Evolutionary conservation across 2,797 vertebrate species (phyloP).

Genomic region (Melanotaenia trifasciata): DNA sequence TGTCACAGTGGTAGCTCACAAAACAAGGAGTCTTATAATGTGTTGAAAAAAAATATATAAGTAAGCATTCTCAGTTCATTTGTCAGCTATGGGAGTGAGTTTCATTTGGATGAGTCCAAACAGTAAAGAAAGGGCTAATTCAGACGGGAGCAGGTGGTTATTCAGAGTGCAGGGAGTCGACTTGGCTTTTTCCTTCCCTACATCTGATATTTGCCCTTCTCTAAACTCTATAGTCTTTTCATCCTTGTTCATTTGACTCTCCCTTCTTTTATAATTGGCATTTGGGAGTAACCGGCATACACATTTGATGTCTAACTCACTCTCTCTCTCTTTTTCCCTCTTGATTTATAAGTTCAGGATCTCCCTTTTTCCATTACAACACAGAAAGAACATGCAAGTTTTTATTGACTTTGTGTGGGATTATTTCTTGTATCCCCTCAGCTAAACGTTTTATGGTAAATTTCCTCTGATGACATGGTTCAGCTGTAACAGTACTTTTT

Average conservation of each 20-base stretch:
- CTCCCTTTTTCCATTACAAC: conserved; percentile 24
- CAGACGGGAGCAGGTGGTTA: conserved; percentile 77
- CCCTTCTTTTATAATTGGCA: conserved; percentile 71
- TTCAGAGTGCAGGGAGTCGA: conserved; percentile 57
- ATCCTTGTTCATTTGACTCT: conserved; percentile 51
- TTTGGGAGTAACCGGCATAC: conserved; percentile 56
- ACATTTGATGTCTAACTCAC: conserved; percentile 59
- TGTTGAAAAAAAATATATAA: conserved; percentile 55
- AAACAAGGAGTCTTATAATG: conserved; percentile 65
- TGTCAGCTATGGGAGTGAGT: conserved; percentile 68
- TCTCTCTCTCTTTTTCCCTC: conserved; percentile 29
- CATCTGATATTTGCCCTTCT: conserved; percentile 66
- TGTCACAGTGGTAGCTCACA: conserved; percentile 44
- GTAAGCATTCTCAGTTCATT: conserved; percentile 64
- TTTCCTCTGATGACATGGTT: conserved; percentile 23
- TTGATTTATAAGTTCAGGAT: conserved; percentile 48
- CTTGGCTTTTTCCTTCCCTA: conserved; percentile 50
- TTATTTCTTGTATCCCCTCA: conserved; percentile 37
- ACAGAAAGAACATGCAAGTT: conserved; percentile 48
- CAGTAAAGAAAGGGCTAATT: conserved; percentile 80
- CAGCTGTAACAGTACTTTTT: background rate
- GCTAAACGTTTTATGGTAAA: conserved; percentile 13
- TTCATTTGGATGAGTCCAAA: conserved; percentile 74
- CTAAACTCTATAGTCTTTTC: conserved; percentile 54
- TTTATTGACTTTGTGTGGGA: conserved; percentile 57